Conservation (phyloP, 1,140 invertebrate genomes). For the Aphelenchoides fujianensis region DNA sequence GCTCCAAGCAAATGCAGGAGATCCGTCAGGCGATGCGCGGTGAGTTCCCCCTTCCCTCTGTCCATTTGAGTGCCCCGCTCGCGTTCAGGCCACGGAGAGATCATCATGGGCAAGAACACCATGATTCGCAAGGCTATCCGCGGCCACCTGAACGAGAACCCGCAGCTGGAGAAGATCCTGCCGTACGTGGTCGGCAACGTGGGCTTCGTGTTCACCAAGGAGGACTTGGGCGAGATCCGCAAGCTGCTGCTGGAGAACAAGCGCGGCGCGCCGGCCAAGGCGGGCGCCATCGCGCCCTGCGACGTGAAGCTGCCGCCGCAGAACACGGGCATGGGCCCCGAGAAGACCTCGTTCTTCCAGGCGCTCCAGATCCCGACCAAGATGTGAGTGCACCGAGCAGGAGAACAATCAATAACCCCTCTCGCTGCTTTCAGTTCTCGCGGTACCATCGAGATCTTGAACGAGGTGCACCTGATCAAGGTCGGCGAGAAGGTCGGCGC, state of each 20-base stretch:
- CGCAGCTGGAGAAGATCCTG: slow-evolving; percentile 81
- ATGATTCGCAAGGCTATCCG: slow-evolving; percentile 99
- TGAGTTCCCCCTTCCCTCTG: slow-evolving; percentile 77
- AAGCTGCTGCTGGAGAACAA: slow-evolving; percentile 89
- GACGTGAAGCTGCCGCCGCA: slow-evolving; percentile 95
- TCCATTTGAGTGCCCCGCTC: too few relatives aligned
- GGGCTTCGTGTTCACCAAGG: slow-evolving; percentile 96
- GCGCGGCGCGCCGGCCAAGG: slow-evolving; percentile 79
- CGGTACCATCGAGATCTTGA: too few relatives aligned
- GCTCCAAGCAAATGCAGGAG: slow-evolving; percentile 99
- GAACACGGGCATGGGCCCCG: slow-evolving; percentile 94
- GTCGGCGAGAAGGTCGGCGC: slow-evolving; percentile 94
- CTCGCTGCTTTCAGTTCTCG: too few relatives aligned
- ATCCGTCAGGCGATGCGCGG: slow-evolving; percentile 74
- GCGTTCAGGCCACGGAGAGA: slow-evolving; percentile 76
- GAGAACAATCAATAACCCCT: too few relatives aligned
- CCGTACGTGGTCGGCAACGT: slow-evolving; percentile 95
- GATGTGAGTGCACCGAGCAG: too few relatives aligned
- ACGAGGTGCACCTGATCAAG: too few relatives aligned
- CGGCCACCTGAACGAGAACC: slow-evolving; percentile 89
- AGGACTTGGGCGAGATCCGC: slow-evolving; percentile 86
- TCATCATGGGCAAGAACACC: slow-evolving; percentile 99
- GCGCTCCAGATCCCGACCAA: slow-evolving; percentile 98
- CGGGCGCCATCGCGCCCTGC: slow-evolving; percentile 90
- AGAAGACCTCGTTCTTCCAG: slow-evolving; percentile 99